These are phyloP conservation scores for Poecilus cupreus DNA, from an alignment of 2,888 invertebrate species.

Conservation along the genomic window DNA sequence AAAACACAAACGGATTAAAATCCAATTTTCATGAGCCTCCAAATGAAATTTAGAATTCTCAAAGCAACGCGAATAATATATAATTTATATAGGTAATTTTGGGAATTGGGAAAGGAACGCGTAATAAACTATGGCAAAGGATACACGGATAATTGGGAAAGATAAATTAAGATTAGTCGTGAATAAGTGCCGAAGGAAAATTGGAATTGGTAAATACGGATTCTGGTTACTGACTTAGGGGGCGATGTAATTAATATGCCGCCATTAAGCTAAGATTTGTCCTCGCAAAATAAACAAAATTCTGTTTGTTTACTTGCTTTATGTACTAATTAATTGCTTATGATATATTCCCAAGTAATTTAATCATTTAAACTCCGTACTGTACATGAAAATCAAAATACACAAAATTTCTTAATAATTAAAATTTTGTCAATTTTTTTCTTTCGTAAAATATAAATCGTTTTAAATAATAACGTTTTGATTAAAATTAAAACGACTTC, in stretches of 20 bases:
- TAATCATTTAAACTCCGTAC: no score
- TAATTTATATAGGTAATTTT: constrained; percentile 32
- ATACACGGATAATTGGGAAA: constrained; percentile 34
- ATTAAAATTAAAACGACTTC: no score
- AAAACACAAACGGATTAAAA: neutral
- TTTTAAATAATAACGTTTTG: no score
- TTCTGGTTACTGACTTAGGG: neutral
- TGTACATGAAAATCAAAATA: no score
- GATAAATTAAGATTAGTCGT: constrained; percentile 33
- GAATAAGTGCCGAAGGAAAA: constrained; percentile 22
- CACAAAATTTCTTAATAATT: no score
- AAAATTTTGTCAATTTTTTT: no score
- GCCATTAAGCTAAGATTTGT: neutral
- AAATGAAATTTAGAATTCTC: constrained; percentile 8
- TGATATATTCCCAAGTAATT: no score
- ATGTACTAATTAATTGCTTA: no score
- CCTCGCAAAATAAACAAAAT: neutral
- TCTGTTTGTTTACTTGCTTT: neutral
- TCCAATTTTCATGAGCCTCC: neutral
- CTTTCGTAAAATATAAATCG: no score
- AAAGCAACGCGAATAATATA: neutral
- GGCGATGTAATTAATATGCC: constrained; percentile 4
- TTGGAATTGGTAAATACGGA: constrained; percentile 23
- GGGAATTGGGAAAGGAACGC: constrained; percentile 1
- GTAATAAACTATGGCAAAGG: constrained; percentile 14